Evolutionary conservation across 2,888 invertebrate genomes (phyloP), one percentile per base, ranked within the genome.

Genomic region (Netelia melanura): DNA sequence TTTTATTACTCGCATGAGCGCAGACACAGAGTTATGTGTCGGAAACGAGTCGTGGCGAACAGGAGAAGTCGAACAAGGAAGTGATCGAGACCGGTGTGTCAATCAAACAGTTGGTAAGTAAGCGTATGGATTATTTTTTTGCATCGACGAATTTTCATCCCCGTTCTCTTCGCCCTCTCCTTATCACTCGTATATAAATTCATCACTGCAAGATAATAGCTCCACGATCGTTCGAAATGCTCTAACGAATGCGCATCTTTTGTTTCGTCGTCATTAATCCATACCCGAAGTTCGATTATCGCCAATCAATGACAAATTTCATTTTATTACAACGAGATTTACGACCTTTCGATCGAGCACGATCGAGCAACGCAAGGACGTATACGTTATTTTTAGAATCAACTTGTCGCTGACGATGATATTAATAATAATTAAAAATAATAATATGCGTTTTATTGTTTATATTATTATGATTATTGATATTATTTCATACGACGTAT

Each of bases 101-200:
- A 85, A 94, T 95, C 90, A 94, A 94, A 91, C 94, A 94, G 90
- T 92, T 95, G 93, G 95, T 95, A 92, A 94, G 94, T 93, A 84
- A 64, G 79, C 79, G 44, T 70, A 74, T 74, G 68, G 54, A 81
- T 84, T 77, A 67, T 58, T 44, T 48, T 17, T 54, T 38, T 17
- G 83, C 71, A 67, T 52, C 52, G 48, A 17, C 14, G 14, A n/a
- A 68, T 48, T 25, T 21, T 38, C 48, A 3, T 48, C 44, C 14
- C 14, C 58, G 43, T 38, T 17, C n/a, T 11, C 14, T 3, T 38
- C 14, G 0, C 30, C 30, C 30, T 5, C 5, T 30, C 30, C 25
- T 5, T 30, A 30, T 30, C 6, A 0, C 3, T 0, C 14, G n/a
- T n/a, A 48, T 48, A 48, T 48, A 48, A 14, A 48, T 48, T 11